These are phyloP conservation scores for Hoplias malabaricus DNA, from an alignment of 2,113 vertebrate genomes.

Conservation along the genomic window DNA sequence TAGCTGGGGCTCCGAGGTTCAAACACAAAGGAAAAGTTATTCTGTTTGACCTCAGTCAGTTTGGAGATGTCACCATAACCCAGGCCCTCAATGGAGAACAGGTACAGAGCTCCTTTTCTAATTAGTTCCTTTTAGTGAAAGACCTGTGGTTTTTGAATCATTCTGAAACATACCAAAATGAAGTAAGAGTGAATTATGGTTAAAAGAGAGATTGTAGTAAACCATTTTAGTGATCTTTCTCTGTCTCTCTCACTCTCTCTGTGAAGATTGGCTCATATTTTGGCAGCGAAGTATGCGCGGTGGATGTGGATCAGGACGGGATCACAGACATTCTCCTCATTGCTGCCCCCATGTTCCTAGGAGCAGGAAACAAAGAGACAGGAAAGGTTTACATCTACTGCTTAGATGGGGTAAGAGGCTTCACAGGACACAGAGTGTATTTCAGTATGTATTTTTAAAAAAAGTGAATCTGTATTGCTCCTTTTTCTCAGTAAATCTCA, in stretches of 20 bases:
- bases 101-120: no score
- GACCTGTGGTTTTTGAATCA: no score
- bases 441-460: no score
- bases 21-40: constrained; percentile 95
- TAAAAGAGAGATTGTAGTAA: no score
- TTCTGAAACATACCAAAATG: no score
- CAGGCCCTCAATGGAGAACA: constrained; percentile 90
- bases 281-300: constrained; percentile 86
- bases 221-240: constrained; percentile 7
- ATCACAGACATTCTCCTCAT: constrained; percentile 87
- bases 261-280: constrained; percentile 92
- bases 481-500: no score
- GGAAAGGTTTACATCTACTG: constrained; percentile 88
- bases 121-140: no score
- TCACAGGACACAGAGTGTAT: no score
- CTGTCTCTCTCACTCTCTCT: neutral
- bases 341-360: constrained; percentile 92
- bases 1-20: constrained; percentile 92
- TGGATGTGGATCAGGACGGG: constrained; percentile 86
- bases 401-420: constrained; percentile 79
- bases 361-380: constrained; percentile 84
- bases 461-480: no score
- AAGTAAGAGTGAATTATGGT: no score
- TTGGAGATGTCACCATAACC: constrained; percentile 74
- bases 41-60: constrained; percentile 83